Evolutionary conservation across 2,797 vertebrate species (phyloP), one percentile per base, ranked within the genome.

Genomic region (Adelosebastes latens): DNA sequence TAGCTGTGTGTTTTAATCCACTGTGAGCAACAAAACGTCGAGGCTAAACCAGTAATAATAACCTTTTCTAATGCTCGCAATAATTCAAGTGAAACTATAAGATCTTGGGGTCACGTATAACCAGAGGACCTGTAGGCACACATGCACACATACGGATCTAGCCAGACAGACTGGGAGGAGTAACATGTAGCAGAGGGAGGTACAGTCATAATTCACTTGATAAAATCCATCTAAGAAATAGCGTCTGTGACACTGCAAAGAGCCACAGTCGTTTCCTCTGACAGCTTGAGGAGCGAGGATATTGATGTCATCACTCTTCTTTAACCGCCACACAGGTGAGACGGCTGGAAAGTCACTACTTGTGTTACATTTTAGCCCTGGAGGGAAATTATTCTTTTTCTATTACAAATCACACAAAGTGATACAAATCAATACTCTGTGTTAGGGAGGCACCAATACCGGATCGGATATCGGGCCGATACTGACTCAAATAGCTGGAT

Each of bases 271-370:
- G 64, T 79, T 83, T 42, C 52, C 70, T 70, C 55, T 71, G 81
- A 77, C 67, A 71, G 75, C 52, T 59, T 29, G 39, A 84, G 77
- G 31, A 68, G 73, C 1, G 25, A 68, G 61, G 77, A 82, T 82
- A 85, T 85, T 78, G 82, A 87, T 70, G 69, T 70, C 69, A 68
- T 76, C 62, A 53, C 27, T 77, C 66, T 62, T 56, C 78, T 79
- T 80, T 77, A 74, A 78, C 59, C 53, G 59, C 9, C 59, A 31
- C 75, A 55, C 75, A 79, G 75, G 42, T 64, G 79, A 78, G 36
- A 36, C 29, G 63, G 25, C 72, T 73, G 34, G 18, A 74, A 46
- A 76, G 67, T 67, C 56, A 59, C 25, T 32, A 32, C 64, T 69
- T 61, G 31, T 32, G 56, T 75, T 79, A 68, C n/a, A 75, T 67